phyloP scores from a whole-genome alignment of 2,797 vertebrate genomes.

The Thaleichthys pacificus region DNA sequence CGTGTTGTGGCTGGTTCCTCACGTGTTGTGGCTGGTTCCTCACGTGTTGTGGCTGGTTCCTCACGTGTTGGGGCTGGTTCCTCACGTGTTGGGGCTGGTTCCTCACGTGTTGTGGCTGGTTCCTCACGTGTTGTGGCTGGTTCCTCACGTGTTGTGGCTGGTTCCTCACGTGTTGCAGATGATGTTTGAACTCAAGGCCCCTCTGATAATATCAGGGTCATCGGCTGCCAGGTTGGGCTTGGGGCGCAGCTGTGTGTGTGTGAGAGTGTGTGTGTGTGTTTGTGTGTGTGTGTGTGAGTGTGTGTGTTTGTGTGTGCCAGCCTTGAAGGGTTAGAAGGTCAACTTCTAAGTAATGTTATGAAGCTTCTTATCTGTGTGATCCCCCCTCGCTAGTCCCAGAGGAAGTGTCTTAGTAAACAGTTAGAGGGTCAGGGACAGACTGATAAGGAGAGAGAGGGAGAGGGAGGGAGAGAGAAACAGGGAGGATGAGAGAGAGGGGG shows the following conservation, averaged over 20 bases:
- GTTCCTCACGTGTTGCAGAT: slow-evolving; percentile 33
- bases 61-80: too few relatives aligned
- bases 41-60: too few relatives aligned
- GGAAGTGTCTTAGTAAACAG: slow-evolving; percentile 50
- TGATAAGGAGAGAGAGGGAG: not conserved
- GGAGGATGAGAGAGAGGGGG: too few relatives aligned
- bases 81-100: too few relatives aligned
- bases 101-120: too few relatives aligned
- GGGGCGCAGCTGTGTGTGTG: slow-evolving; percentile 5
- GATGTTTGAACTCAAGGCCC: slow-evolving; percentile 41
- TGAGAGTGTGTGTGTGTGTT: slow-evolving; percentile 12
- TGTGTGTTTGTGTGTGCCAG: slow-evolving; percentile 29
- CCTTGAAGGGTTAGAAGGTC: slow-evolving; percentile 27
- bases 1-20: slow-evolving; percentile 5
- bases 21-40: too few relatives aligned
- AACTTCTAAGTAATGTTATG: slow-evolving; percentile 43
- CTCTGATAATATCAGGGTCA: slow-evolving; percentile 3
- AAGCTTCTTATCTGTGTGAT: slow-evolving; percentile 23
- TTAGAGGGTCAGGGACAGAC: slow-evolving; percentile 38
- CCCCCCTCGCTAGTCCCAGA: slow-evolving; percentile 3
- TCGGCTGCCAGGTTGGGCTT: slow-evolving; percentile 40
- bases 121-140: too few relatives aligned
- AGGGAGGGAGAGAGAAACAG: too few relatives aligned
- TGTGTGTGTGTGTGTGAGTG: slow-evolving; percentile 15
- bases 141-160: too few relatives aligned